Evolutionary conservation across 2,113 vertebrate genomes (phyloP), one percentile per base, ranked within the genome.

Genomic region (Barnardius zonarius): DNA sequence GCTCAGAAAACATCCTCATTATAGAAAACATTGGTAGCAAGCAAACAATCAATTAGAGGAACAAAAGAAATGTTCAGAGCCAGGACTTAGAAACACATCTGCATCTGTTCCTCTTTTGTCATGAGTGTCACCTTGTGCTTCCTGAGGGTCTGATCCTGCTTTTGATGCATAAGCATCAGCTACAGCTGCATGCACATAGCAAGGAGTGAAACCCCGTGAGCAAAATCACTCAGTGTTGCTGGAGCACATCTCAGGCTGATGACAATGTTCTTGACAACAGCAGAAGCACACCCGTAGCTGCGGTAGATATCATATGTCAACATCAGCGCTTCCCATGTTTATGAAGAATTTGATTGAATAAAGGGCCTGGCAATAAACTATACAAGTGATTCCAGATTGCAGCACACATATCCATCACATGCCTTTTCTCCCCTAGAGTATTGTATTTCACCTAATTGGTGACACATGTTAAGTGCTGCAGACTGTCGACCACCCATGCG

Each of bases 21-120:
- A 69, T 11, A 35, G 62, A 82, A 93, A 67, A 81, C 31, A n/a
- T 10, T 0, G 0, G 35, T 27, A 94, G 90, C 61, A 93, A 96
- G 90, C 61, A 93, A 96, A 78, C 51, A 63, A 79, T 92, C 92
- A 88, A 79, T 86, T 81, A 86, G 35, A 68, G n/a, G 73, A 86
- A 78, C 61, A 94, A 93, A 90, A 74, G 28, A 54, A 72, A 28
- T 66, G 35, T 41, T 92, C 43, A 30, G 64, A 95, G 64, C 35
- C 39, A 63, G 64, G 63, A 80, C 48, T 48, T 44, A 73, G 35
- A 81, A 81, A 95, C 0, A 0, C 43, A 78, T 35, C 51, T 90
- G 90, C 64, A 92, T 44, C 72, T 88, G 61, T 57, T 91, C 35
- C 64, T 75, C 69, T 94, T 83, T 61, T 64, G 52, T 90, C 79